phyloP scores from a whole-genome alignment of 92 coral and sea anemone genomes.

The Epizoanthus rinbou region DNA sequence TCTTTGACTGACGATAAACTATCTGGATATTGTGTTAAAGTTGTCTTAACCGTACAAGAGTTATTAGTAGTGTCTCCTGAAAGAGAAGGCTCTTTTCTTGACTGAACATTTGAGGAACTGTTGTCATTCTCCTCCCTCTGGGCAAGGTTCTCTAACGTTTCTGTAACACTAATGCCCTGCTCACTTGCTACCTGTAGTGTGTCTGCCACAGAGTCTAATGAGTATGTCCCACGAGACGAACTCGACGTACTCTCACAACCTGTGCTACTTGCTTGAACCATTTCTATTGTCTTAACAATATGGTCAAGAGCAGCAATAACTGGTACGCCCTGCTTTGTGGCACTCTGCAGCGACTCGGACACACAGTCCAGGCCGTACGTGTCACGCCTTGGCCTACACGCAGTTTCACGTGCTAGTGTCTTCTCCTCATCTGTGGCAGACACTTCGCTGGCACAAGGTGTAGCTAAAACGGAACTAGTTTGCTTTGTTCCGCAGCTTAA shows the following conservation, averaged over 20 bases:
- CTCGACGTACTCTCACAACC: background rate
- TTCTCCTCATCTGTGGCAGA: background rate
- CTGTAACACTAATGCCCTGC: constrained; percentile 64
- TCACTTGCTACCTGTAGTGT: constrained; percentile 56
- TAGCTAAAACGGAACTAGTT: background rate
- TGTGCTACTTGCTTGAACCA: background rate
- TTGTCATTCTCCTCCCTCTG: background rate
- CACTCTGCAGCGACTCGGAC: constrained; percentile 59
- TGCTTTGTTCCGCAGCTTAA: no score
- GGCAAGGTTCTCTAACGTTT: constrained; percentile 62
- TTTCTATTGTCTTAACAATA: constrained; percentile 54
- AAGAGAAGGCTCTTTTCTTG: background rate
- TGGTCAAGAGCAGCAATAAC: constrained; percentile 61
- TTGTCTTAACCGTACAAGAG: background rate
- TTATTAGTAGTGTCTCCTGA: background rate
- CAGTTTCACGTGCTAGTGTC: background rate
- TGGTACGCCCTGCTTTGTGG: constrained; percentile 53
- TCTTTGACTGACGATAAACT: background rate
- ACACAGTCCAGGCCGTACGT: constrained; percentile 75
- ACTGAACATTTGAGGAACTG: background rate
- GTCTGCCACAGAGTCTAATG: constrained; percentile 73
- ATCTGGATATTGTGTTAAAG: background rate
- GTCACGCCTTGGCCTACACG: constrained; percentile 54
- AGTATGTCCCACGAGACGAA: constrained; percentile 73
- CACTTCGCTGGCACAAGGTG: background rate